Percentiles rank a stretch among this genome's conserved stretches.
These are phyloP conservation scores for Panopea generosa DNA, from an alignment of 2,888 invertebrate species.

Conservation along the genomic window DNA sequence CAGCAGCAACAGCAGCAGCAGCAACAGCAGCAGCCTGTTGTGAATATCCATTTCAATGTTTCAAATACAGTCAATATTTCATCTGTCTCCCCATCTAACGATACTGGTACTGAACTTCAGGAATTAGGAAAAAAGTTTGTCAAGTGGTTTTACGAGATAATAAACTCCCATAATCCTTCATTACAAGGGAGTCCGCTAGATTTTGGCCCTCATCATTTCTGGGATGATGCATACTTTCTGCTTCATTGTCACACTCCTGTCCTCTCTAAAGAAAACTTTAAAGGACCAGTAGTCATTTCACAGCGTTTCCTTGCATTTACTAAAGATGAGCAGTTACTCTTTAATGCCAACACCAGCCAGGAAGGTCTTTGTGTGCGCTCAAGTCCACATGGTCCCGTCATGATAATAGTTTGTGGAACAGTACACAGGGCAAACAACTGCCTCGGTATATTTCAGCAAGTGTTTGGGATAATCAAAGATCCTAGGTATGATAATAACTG, in stretches of 20 bases:
- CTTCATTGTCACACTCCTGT: constrained; percentile 56
- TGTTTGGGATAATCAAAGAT: constrained; percentile 89
- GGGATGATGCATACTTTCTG: constrained; percentile 72
- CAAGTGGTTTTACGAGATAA: constrained; percentile 79
- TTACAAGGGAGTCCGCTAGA: constrained; percentile 48
- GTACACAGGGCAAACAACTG: constrained; percentile 87
- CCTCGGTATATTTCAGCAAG: constrained; percentile 89
- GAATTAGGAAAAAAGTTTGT: constrained; percentile 76
- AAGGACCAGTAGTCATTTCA: constrained; percentile 67
- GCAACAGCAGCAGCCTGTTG: no score
- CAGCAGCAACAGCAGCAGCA: no score
- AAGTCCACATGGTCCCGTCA: constrained; percentile 88
- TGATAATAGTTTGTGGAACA: constrained; percentile 89
- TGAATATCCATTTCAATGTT: no score
- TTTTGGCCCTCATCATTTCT: constrained; percentile 83
- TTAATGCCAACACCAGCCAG: constrained; percentile 88
- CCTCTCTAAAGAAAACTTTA: constrained; percentile 52
- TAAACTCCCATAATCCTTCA: constrained; percentile 76
- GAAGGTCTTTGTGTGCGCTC: constrained; percentile 88
- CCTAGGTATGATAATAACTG: constrained; percentile 89
- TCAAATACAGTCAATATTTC: no score
- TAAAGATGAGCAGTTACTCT: constrained; percentile 81
- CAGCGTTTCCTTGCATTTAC: constrained; percentile 71
- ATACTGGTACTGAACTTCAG: constrained; percentile 43
- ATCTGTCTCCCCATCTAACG: background rate